A percentile compares a stretch with the other conserved stretches of the same genome.
These are phyloP conservation scores for Hydrolagus affinis DNA, from an alignment of 2,113 vertebrate species.

Conservation along the genomic window DNA sequence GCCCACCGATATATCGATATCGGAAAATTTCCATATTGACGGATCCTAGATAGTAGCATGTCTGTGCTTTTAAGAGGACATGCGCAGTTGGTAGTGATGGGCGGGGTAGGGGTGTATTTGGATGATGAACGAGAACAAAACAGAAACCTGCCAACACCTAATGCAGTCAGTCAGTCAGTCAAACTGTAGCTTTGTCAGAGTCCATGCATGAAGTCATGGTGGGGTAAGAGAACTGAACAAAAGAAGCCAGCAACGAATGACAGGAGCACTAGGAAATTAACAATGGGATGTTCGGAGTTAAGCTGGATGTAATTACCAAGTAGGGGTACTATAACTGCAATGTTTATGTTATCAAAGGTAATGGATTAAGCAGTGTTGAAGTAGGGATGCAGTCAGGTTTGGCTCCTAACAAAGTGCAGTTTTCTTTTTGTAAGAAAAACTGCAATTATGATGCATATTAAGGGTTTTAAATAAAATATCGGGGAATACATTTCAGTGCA, in stretches of 20 bases:
- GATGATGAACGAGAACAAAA: too few species aligned
- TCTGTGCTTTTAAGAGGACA: too few species aligned
- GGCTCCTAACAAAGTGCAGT: not conserved
- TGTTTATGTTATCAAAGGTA: not conserved
- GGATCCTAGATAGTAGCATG: too few species aligned
- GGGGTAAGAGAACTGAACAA: not conserved
- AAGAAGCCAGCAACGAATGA: not conserved
- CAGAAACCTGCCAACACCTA: too few species aligned
- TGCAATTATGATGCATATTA: not conserved
- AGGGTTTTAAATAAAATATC: not conserved
- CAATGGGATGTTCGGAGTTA: not conserved
- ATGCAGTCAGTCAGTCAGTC: not conserved
- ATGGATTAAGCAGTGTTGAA: not conserved
- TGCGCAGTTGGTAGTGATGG: too few species aligned
- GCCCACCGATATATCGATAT: too few species aligned
- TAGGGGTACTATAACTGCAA: not conserved
- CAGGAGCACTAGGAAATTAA: not conserved
- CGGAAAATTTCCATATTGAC: too few species aligned
- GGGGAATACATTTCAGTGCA: too few species aligned
- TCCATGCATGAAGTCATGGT: not conserved
- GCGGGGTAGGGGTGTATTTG: too few species aligned
- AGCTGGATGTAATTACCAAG: not conserved
- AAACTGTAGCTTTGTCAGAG: not conserved
- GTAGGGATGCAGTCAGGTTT: not conserved
- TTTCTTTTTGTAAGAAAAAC: not conserved